Percentiles rank a stretch among this genome's conserved stretches.
Evolutionary conservation across 2,888 invertebrate species (phyloP).

Genomic region (Phyllotreta cruciferae): DNA sequence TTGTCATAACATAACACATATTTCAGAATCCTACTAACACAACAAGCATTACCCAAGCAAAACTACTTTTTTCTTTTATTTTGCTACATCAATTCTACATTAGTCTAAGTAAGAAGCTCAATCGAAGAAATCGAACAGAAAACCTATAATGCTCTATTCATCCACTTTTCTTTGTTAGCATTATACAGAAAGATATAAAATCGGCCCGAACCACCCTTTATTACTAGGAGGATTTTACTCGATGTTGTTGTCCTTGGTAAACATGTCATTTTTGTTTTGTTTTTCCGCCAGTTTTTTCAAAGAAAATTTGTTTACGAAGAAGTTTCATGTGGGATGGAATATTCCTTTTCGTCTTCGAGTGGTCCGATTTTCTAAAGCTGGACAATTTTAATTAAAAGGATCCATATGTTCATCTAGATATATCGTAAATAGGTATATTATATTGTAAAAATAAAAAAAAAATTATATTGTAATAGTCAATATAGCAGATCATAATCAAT

Average conservation of each 20-base stretch:
- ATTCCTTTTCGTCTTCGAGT: conserved; percentile 7
- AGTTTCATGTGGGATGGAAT: conserved; percentile 1
- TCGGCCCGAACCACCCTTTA: neutral
- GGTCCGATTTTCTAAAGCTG: neutral
- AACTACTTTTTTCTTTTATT: no score
- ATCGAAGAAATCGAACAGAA: neutral
- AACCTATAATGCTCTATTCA: neutral
- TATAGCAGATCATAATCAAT: no score
- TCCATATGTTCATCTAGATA: no score
- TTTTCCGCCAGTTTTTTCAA: conserved; percentile 1
- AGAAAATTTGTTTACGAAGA: conserved; percentile 8
- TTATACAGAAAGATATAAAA: neutral
- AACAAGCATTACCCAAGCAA: no score
- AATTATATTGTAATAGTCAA: no score
- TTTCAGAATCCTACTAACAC: no score
- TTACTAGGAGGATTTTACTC: conserved; percentile 8
- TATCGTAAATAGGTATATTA: no score
- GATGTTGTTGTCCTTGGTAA: conserved; percentile 6
- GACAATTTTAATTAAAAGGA: neutral
- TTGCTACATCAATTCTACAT: no score
- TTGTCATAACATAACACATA: no score
- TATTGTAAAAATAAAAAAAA: no score
- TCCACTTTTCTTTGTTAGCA: neutral
- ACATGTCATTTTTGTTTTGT: conserved; percentile 15
- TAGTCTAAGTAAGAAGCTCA: neutral